These are phyloP conservation scores for Pteromalus puparum DNA, from an alignment of 1,140 invertebrate genomes.

Conservation along the genomic window DNA sequence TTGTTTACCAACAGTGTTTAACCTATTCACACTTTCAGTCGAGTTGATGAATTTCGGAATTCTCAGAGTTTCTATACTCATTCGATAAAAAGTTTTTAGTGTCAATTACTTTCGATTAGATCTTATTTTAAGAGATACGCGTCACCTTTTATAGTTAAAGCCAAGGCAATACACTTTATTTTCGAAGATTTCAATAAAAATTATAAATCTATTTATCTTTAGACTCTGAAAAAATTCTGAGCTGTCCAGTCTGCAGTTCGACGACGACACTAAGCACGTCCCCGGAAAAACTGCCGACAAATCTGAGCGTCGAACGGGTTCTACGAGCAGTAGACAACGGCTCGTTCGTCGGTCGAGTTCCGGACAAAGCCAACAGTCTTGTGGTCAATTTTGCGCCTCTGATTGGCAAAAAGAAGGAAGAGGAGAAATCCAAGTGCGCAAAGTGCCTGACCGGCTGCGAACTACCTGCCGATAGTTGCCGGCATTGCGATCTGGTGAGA, in stretches of 20 bases:
- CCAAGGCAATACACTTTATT: no score
- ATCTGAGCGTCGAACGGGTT: conserved; percentile 77
- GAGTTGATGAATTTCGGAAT: no score
- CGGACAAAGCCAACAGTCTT: conserved; percentile 18
- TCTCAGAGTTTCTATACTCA: no score
- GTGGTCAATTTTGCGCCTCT: conserved; percentile 50
- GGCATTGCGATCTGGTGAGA: conserved; percentile 13
- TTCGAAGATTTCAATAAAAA: no score
- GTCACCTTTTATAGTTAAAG: no score
- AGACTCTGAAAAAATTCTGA: neutral
- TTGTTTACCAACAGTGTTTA: no score
- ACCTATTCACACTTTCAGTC: no score
- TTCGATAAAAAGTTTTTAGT: no score
- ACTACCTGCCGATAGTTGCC: neutral
- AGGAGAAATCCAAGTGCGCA: conserved; percentile 68
- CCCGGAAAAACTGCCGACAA: conserved; percentile 75
- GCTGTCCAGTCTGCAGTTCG: conserved; percentile 62
- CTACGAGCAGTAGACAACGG: conserved; percentile 59
- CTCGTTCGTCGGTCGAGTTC: neutral
- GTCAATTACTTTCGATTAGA: no score
- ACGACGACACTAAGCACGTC: conserved; percentile 50
- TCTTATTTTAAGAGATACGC: no score
- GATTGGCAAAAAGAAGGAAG: neutral
- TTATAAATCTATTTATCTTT: neutral
- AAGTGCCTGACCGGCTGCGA: neutral